These are phyloP conservation scores for Nannoperca australis DNA, from an alignment of 2,797 vertebrate genomes.

Conservation along the genomic window DNA sequence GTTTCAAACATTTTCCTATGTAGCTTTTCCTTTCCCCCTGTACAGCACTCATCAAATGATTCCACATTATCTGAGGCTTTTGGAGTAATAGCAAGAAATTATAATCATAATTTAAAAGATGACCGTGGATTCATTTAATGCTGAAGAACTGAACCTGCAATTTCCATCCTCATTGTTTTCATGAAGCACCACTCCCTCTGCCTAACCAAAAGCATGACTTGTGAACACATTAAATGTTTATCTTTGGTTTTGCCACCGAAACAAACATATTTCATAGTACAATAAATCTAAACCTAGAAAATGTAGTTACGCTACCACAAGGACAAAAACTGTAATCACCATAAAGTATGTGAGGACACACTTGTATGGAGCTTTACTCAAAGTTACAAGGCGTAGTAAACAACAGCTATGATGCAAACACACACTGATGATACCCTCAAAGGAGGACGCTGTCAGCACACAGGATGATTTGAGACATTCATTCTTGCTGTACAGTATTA, in stretches of 20 bases:
- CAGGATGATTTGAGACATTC: not conserved
- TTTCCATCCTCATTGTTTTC: conserved; percentile 24
- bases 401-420: conserved; percentile 24
- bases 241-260: conserved; percentile 46
- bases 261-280: conserved; percentile 48
- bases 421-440: conserved; percentile 20
- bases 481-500: not conserved
- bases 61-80: not conserved
- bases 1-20: not conserved
- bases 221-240: conserved; percentile 45
- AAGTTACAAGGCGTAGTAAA: conserved; percentile 25
- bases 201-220: conserved; percentile 26
- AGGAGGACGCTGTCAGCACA: conserved; percentile 17
- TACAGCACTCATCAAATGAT: not conserved
- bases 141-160: conserved; percentile 20
- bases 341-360: conserved; percentile 26
- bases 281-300: conserved; percentile 59
- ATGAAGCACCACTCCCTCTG: conserved; percentile 23
- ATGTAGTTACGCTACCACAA: conserved; percentile 33
- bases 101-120: conserved; percentile 4
- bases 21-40: not conserved
- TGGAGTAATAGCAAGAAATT: not conserved
- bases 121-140: conserved; percentile 13
- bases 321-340: conserved; percentile 49
- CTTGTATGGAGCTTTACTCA: conserved; percentile 33